A percentile compares a stretch with the other conserved stretches of the same genome.
Conservation (phyloP, 2,113 vertebrate genomes). For the Tursiops truncatus region DNA sequence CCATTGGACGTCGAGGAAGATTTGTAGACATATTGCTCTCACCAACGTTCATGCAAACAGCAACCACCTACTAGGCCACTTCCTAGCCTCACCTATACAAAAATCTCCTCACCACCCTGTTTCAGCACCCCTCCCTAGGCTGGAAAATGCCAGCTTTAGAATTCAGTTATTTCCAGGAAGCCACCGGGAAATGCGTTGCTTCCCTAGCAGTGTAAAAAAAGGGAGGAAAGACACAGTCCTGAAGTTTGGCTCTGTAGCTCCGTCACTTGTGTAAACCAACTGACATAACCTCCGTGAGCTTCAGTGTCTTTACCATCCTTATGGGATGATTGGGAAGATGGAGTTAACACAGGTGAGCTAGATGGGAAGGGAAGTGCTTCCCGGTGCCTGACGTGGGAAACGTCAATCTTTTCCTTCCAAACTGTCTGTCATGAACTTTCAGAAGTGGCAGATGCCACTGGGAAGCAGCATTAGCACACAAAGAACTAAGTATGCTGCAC, state of each 20-base stretch:
- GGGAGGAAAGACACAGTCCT: not conserved
- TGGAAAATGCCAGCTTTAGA: not conserved
- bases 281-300: not conserved
- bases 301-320: not conserved
- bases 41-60: too few relatives aligned
- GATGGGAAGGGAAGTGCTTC: not conserved
- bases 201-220: not conserved
- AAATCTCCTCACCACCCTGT: not conserved
- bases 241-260: not conserved
- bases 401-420: not conserved
- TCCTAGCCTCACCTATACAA: not conserved
- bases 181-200: not conserved
- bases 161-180: not conserved
- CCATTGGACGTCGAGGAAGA: not conserved
- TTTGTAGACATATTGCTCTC: rapidly evolving
- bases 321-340: not conserved
- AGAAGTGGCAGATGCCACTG: not conserved
- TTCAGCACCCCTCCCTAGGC: not conserved
- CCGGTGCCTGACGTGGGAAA: not conserved
- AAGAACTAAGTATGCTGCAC: not conserved
- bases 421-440: not conserved
- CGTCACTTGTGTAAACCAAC: not conserved
- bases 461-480: constrained; percentile 57
- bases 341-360: not conserved
- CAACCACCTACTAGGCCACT: not conserved